Evolutionary conservation across 2,797 vertebrate species (phyloP).

Genomic region (Cuculus canorus): DNA sequence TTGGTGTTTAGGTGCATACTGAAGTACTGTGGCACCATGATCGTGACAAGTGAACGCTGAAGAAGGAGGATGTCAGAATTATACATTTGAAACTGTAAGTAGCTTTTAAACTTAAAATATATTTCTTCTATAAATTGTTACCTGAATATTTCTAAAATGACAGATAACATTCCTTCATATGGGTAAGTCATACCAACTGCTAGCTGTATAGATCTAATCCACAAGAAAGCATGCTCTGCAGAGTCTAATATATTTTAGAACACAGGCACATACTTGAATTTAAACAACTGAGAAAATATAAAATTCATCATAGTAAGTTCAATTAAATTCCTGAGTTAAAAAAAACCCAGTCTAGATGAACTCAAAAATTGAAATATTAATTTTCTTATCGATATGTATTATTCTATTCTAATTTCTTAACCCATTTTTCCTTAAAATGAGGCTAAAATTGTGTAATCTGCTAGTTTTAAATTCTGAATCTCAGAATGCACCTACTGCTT

Average conservation of each 20-base stretch:
- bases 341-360: background rate
- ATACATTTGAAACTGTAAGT: background rate
- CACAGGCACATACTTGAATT: background rate
- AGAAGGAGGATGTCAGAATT: background rate
- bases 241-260: background rate
- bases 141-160: background rate
- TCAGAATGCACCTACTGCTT: background rate
- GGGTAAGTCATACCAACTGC: background rate
- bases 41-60: conserved; percentile 96
- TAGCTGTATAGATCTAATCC: background rate
- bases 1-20: conserved; percentile 94
- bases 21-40: conserved; percentile 94
- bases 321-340: background rate
- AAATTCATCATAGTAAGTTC: background rate
- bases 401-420: background rate
- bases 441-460: background rate
- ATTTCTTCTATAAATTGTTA: background rate
- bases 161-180: background rate
- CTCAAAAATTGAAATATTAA: background rate
- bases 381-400: background rate
- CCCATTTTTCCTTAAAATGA: background rate
- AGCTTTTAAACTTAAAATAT: background rate
- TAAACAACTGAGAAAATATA: background rate
- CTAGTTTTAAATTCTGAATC: background rate
- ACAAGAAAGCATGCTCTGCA: background rate